Conservation (phyloP, 1,140 invertebrate species). For the Anoplophora glabripennis region DNA sequence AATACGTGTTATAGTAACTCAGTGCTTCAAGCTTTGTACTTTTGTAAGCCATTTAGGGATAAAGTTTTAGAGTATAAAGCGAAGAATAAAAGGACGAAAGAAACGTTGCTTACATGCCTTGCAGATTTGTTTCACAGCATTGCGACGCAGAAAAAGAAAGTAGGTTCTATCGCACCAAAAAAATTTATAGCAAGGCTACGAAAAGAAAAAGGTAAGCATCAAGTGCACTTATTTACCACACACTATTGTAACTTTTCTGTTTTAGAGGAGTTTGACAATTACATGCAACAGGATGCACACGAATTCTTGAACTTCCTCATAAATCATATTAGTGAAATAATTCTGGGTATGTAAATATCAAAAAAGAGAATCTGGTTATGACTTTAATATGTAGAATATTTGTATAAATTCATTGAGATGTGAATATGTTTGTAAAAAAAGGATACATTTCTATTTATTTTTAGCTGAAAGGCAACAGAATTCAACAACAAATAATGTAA, state of each 20-base stretch:
- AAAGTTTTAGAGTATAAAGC: constrained; percentile 98
- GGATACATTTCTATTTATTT: constrained; percentile 18
- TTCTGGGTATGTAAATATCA: constrained; percentile 67
- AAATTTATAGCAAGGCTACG: constrained; percentile 97
- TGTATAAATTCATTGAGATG: too few species aligned
- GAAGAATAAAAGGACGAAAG: constrained; percentile 96
- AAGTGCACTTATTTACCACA: not conserved
- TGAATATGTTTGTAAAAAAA: too few species aligned
- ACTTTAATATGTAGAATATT: not conserved
- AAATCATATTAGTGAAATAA: constrained; percentile 93
- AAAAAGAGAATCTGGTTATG: too few species aligned
- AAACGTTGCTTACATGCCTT: constrained; percentile 95
- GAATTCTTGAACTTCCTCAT: constrained; percentile 99
- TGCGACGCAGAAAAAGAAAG: constrained; percentile 99
- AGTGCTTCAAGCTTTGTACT: constrained; percentile 98
- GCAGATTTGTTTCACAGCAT: constrained; percentile 99
- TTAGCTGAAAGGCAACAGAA: constrained; percentile 47
- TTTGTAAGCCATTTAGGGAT: constrained; percentile 97
- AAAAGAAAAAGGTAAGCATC: constrained; percentile 90
- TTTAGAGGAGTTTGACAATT: constrained; percentile 98
- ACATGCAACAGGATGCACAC: constrained; percentile 99
- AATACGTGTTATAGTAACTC: constrained; percentile 99
- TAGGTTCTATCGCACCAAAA: constrained; percentile 98
- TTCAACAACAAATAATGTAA: constrained; percentile 45
- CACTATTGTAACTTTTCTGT: constrained; percentile 42